Evolutionary conservation across 2,113 vertebrate species (phyloP), one percentile per base, ranked within the genome.

Genomic region (Chauna torquata): DNA sequence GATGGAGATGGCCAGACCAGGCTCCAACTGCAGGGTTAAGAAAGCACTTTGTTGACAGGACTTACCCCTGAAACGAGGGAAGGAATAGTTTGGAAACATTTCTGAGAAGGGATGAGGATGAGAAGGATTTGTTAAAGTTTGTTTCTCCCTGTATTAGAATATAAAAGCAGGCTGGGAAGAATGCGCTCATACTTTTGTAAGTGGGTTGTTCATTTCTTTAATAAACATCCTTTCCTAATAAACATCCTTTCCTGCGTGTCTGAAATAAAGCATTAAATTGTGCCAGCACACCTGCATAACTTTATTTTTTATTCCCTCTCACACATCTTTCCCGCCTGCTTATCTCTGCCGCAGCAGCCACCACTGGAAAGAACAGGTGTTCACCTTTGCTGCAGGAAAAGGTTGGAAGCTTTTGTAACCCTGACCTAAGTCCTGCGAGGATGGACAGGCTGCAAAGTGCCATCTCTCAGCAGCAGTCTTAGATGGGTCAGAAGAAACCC

Each of bases 341-440:
- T 96, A 91, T 95, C 86, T 88, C 72, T 87, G 57, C 70, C 1
- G 10, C 54, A 76, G 61, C 72, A 94, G 74, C 42, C 87, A 90
- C 55, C 36, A n/a, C 5, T 16, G 78, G 32, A 65, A 86, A 82
- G 22, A 88, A 64, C 4, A 86, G 32, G 22, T 55, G 34, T 32
- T 82, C 77, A 76, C 70, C 65, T 89, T 81, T 87, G 61, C 74
- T 77, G 5, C 9, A 30, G 52, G 45, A 52, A 92, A 86, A 72
- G 45, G 62, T 66, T 47, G 77, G 66, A 89, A 93, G 83, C 23
- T 84, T 88, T 82, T 82, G 30, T 57, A 82, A 69, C 40, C 27
- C 36, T 77, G 58, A 54, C 30, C 49, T 71, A 79, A 23, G 72
- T 64, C 61, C 40, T 57, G 30, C 23, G 54, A 76, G 61, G 25